Percentiles rank a stretch among this genome's conserved stretches.
Conservation (phyloP, 2,888 invertebrate genomes). For the Aphodius sticticus region DNA sequence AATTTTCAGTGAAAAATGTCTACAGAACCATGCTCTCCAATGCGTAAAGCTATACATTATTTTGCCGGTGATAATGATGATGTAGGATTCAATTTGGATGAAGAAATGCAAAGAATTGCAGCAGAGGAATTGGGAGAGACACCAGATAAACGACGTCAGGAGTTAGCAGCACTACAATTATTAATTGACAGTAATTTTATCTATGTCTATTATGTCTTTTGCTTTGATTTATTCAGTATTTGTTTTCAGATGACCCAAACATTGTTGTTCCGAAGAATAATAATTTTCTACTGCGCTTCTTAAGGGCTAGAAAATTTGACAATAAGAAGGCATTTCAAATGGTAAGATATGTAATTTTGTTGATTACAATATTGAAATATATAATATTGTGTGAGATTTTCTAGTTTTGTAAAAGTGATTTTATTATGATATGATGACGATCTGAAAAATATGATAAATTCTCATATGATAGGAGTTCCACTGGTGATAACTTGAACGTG, state of each 20-base stretch:
- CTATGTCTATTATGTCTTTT: not conserved
- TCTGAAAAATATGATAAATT: too few species aligned
- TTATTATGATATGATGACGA: too few species aligned
- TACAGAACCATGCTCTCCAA: not conserved
- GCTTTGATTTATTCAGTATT: constrained; percentile 21
- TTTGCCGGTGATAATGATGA: not conserved
- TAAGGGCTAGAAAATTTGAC: constrained; percentile 66
- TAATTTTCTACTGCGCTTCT: constrained; percentile 65
- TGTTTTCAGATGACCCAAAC: constrained; percentile 55
- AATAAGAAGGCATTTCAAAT: constrained; percentile 60
- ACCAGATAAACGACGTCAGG: constrained; percentile 53
- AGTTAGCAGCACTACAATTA: constrained; percentile 50
- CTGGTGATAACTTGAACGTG: too few species aligned
- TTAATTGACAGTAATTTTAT: constrained; percentile 51
- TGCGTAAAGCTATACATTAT: not conserved
- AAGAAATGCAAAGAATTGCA: constrained; percentile 53
- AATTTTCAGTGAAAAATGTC: not conserved
- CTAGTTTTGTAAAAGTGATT: too few species aligned
- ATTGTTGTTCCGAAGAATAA: constrained; percentile 62
- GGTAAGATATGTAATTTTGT: constrained; percentile 51
- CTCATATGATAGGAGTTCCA: too few species aligned
- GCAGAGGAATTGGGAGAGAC: constrained; percentile 58
- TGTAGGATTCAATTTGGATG: constrained; percentile 38
- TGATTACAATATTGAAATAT: too few species aligned
- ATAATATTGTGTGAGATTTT: too few species aligned